Conservation (phyloP, 30 jellyfish, hydroid and myxozoan genomes). For the Catostylus mosaicus region DNA sequence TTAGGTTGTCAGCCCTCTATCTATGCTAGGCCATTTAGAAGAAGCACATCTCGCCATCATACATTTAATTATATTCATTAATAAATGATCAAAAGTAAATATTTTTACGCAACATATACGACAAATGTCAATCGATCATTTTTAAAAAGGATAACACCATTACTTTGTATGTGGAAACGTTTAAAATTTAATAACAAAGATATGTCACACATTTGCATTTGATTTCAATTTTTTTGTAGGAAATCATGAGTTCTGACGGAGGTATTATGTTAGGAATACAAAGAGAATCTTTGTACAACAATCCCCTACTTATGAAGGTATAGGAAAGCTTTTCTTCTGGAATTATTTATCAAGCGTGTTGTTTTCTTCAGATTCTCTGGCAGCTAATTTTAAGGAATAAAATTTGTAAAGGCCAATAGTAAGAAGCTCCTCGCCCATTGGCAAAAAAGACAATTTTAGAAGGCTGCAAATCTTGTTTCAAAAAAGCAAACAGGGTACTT, state of each 20-base stretch:
- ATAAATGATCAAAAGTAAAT: too few species aligned
- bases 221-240: neutral
- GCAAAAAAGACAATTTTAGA: neutral
- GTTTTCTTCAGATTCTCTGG: too few species aligned
- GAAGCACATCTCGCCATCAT: neutral
- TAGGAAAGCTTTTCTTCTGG: neutral
- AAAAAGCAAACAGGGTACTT: neutral
- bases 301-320: slow-evolving; percentile 74
- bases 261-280: slow-evolving; percentile 55
- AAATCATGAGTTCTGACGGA: slow-evolving; percentile 33
- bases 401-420: neutral
- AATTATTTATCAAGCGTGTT: too few species aligned
- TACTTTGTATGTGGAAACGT: neutral
- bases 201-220: neutral
- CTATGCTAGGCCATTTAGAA: neutral
- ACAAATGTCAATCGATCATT: neutral
- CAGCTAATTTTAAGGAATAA: too few species aligned
- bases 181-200: neutral
- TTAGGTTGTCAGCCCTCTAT: neutral
- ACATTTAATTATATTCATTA: neutral
- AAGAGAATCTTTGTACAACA: slow-evolving; percentile 54
- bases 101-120: neutral
- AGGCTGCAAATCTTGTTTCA: neutral
- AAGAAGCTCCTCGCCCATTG: neutral
- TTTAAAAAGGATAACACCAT: neutral